Evolutionary conservation across 2,888 invertebrate species (phyloP), one percentile per base, ranked within the genome.

Genomic region (Agrochola litura): DNA sequence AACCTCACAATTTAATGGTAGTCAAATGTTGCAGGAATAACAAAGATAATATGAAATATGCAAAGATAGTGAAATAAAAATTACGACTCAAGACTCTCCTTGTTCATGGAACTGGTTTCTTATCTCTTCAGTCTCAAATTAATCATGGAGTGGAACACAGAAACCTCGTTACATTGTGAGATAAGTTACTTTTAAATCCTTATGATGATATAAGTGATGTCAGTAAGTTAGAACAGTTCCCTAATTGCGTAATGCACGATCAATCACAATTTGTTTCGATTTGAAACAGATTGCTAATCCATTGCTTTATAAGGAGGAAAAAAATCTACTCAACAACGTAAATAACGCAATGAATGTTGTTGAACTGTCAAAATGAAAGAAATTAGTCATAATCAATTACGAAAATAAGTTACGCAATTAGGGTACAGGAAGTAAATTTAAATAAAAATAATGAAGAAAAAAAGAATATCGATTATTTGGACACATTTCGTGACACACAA

Each of bases 31-130:
- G 56, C 25, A 74, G 16, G 46, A 79, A 56, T 78, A 65, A 58
- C 64, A 64, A 64, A 77, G 72, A 77, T 64, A 77, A 79, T 49
- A 74, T 56, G n/a, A 74, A 79, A 64, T 66, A 73, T 66, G 52
- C 30, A 16, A 37, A 77, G 79, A 74, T 56, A 67, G 49, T 79
- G 12, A 43, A 52, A 71, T 72, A 67, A 68, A 72, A 77, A 61
- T 66, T 71, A 72, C 64, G 71, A 60, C 14, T n/a, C 12, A n/a
- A 56, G 56, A 25, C 1, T 56, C 56, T 73, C 46, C 65, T 73
- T 81, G 77, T 81, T 80, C 64, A 10, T 49, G 30, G 14, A 60
- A 81, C 77, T 6, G 46, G 77, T 81, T 77, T 77, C 19, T 81
- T 81, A 81, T 81, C 81, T 77, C 46, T 25, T 14, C 3, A 43